These are phyloP conservation scores for Neotoxoptera formosana DNA, from an alignment of 1,140 invertebrate genomes.

Conservation along the genomic window DNA sequence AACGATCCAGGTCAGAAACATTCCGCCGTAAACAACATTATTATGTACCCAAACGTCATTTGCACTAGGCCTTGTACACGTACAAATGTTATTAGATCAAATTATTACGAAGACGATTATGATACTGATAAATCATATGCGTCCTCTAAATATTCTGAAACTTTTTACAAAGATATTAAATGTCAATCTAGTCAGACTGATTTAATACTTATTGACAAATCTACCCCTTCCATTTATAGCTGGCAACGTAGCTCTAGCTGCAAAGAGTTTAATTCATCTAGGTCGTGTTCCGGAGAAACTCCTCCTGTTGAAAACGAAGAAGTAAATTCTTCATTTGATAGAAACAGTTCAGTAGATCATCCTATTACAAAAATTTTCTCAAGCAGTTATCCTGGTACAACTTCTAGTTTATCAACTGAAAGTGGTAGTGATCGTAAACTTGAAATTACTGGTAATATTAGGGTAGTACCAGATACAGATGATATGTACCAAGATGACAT, in stretches of 20 bases:
- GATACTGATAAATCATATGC: slow-evolving; percentile 50
- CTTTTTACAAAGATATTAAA: slow-evolving; percentile 49
- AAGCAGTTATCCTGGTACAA: slow-evolving; percentile 83
- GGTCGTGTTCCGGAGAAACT: slow-evolving; percentile 50
- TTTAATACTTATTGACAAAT: slow-evolving; percentile 54
- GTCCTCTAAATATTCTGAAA: slow-evolving; percentile 48
- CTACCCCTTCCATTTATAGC: slow-evolving; percentile 64
- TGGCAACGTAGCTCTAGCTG: slow-evolving; percentile 82
- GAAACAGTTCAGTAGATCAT: slow-evolving; percentile 63
- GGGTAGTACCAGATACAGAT: slow-evolving; percentile 60
- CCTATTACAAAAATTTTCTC: slow-evolving; percentile 73
- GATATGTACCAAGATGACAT: slow-evolving; percentile 75
- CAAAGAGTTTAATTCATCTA: slow-evolving; percentile 61
- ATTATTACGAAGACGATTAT: slow-evolving; percentile 42
- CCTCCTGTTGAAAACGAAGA: slow-evolving; percentile 17
- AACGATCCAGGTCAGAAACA: slow-evolving; percentile 63
- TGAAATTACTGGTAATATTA: slow-evolving; percentile 61
- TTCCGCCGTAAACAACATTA: slow-evolving; percentile 56
- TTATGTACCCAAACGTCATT: slow-evolving; percentile 54
- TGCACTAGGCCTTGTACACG: slow-evolving; percentile 48
- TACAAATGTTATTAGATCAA: slow-evolving; percentile 45
- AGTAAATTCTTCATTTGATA: slow-evolving; percentile 58
- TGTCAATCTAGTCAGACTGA: slow-evolving; percentile 56
- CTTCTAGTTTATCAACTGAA: slow-evolving; percentile 66
- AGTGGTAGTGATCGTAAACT: slow-evolving; percentile 67